Conservation (phyloP, 2,888 invertebrate genomes). For the Orthonevra nobilis region DNA sequence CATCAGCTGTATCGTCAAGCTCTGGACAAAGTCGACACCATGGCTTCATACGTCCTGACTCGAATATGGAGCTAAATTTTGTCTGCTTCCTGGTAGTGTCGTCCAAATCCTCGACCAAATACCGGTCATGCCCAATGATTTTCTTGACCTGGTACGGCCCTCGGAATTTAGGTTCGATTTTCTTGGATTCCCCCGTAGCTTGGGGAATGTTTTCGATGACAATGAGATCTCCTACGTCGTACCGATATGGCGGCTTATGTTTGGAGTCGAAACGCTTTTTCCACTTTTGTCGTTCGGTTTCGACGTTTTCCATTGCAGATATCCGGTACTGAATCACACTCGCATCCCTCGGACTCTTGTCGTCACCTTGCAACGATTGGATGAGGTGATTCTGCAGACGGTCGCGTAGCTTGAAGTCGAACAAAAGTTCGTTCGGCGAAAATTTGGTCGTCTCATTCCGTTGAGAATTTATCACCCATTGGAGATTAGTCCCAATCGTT, state of each 20-base stretch:
- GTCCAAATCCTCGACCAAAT: not conserved
- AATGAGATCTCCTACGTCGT: not conserved
- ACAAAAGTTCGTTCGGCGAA: no score
- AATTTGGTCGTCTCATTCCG: no score
- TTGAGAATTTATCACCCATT: no score
- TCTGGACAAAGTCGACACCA: not conserved
- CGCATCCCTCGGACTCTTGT: not conserved
- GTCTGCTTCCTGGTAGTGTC: not conserved
- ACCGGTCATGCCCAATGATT: not conserved
- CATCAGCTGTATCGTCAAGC: not conserved
- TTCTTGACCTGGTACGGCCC: not conserved
- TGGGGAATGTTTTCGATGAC: not conserved
- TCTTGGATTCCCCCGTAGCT: not conserved
- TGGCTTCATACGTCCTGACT: not conserved
- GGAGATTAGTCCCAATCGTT: no score
- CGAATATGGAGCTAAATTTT: not conserved
- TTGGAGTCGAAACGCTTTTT: not conserved
- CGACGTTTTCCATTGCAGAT: not conserved
- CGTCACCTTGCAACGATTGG: not conserved
- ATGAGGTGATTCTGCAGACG: not conserved
- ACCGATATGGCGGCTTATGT: not conserved
- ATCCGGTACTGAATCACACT: not conserved
- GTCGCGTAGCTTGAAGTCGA: not conserved
- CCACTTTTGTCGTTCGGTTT: not conserved
- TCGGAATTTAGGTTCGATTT: not conserved